phyloP scores from a whole-genome alignment of 2,797 vertebrate species.

The Rhabdophis nuchalis region DNA sequence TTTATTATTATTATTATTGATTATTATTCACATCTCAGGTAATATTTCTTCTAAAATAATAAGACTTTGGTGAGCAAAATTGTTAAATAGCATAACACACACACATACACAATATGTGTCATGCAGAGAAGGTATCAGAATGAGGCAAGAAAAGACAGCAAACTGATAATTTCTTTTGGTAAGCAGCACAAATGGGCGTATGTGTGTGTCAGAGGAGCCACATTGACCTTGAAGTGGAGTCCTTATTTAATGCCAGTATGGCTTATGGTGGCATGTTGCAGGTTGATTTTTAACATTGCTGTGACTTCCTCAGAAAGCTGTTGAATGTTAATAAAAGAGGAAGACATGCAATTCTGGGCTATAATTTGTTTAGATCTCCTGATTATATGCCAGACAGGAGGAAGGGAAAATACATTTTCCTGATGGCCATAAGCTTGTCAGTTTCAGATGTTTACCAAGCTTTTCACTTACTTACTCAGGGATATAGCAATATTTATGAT shows the following conservation, averaged over 20 bases:
- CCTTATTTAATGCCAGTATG: not conserved
- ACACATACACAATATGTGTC: not conserved
- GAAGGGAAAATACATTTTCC: not conserved
- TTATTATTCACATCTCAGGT: not conserved
- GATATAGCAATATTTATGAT: not conserved
- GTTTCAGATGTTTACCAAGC: not conserved
- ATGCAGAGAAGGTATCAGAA: not conserved
- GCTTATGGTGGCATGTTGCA: not conserved
- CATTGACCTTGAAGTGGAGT: not conserved
- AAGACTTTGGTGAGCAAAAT: not conserved
- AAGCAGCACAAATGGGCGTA: not conserved
- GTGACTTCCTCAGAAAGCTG: not conserved
- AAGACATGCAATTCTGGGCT: not conserved
- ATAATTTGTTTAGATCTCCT: not conserved
- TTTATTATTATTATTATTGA: too few species aligned
- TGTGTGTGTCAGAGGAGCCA: not conserved
- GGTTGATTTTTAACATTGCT: not conserved
- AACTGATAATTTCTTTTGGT: not conserved
- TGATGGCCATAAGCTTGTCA: not conserved
- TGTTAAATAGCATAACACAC: not conserved
- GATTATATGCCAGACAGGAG: not conserved
- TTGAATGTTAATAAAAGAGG: not conserved
- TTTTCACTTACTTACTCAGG: not conserved
- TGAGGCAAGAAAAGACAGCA: not conserved
- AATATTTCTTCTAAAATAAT: not conserved